Evolutionary conservation across 2,888 invertebrate genomes (phyloP).

Genomic region (Electrophaes corylata): DNA sequence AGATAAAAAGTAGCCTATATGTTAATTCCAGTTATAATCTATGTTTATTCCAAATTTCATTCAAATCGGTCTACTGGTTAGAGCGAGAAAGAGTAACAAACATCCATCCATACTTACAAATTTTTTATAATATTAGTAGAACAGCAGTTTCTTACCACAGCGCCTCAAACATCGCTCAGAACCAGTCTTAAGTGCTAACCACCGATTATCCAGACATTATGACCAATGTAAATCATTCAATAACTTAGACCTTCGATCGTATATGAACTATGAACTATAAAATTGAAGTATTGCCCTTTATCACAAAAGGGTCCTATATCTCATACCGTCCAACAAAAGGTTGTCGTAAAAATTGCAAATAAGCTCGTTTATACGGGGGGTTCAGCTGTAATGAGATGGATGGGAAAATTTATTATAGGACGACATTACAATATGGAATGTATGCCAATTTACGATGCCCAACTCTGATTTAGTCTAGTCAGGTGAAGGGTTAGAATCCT

Average conservation of each 20-base stretch:
- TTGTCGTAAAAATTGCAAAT: slow-evolving; percentile 79
- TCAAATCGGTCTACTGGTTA: too few relatives aligned
- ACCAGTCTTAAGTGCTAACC: slow-evolving; percentile 42
- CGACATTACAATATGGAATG: slow-evolving; percentile 44
- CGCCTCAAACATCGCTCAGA: slow-evolving; percentile 28
- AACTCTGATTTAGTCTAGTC: slow-evolving; percentile 23
- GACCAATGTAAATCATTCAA: slow-evolving; percentile 75
- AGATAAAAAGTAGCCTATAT: too few relatives aligned
- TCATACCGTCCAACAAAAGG: slow-evolving; percentile 66
- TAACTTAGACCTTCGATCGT: slow-evolving; percentile 63
- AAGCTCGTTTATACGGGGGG: slow-evolving; percentile 60
- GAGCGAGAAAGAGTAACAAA: too few relatives aligned
- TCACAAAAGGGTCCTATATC: slow-evolving; percentile 69
- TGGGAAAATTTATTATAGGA: slow-evolving; percentile 45
- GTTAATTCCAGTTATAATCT: too few relatives aligned
- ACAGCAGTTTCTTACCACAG: slow-evolving; percentile 11
- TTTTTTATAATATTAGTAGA: too few relatives aligned
- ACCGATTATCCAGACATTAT: slow-evolving; percentile 77
- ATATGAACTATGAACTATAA: slow-evolving; percentile 81
- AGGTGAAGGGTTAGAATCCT: background rate
- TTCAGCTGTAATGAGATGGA: slow-evolving; percentile 64
- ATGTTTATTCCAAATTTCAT: too few relatives aligned
- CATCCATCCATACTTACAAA: too few relatives aligned
- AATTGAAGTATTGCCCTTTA: slow-evolving; percentile 76
- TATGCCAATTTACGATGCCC: slow-evolving; percentile 39